A percentile compares a stretch with the other conserved stretches of the same genome.
Conservation (phyloP, 2,113 vertebrate genomes). For the Bubalus kerabau region DNA sequence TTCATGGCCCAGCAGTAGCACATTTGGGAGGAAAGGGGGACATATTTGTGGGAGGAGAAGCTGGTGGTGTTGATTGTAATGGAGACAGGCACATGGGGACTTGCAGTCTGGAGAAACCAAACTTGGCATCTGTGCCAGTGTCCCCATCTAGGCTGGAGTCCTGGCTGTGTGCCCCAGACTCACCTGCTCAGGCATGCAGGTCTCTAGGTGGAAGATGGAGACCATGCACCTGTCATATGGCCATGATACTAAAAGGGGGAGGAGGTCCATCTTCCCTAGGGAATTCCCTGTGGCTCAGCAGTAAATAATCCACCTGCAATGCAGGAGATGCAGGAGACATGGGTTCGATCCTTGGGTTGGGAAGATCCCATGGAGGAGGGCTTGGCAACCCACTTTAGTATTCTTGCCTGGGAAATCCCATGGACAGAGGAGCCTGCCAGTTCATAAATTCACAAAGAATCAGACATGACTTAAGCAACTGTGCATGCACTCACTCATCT, state of each 20-base stretch:
- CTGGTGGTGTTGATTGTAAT: neutral
- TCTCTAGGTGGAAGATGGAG: neutral
- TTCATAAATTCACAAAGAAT: neutral
- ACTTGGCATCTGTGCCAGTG: neutral
- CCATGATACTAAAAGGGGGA: neutral
- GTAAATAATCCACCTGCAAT: neutral
- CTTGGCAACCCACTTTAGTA: neutral
- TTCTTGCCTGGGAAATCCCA: neutral
- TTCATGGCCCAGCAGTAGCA: neutral
- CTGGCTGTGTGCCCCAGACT: neutral
- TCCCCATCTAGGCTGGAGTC: neutral
- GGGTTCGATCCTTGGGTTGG: neutral
- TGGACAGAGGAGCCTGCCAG: neutral
- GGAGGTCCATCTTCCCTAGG: neutral
- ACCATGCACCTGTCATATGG: rapidly evolving
- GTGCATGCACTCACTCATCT: neutral
- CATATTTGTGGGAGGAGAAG: neutral
- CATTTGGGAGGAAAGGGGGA: neutral
- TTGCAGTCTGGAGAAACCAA: neutral
- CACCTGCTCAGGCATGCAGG: neutral
- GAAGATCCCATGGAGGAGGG: neutral
- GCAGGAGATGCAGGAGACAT: neutral
- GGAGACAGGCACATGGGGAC: neutral
- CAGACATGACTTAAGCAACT: neutral
- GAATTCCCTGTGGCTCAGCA: neutral